A percentile compares a stretch with the other conserved stretches of the same genome.
Conservation (phyloP, 1,140 invertebrate species). For the Amyelois transitella region DNA sequence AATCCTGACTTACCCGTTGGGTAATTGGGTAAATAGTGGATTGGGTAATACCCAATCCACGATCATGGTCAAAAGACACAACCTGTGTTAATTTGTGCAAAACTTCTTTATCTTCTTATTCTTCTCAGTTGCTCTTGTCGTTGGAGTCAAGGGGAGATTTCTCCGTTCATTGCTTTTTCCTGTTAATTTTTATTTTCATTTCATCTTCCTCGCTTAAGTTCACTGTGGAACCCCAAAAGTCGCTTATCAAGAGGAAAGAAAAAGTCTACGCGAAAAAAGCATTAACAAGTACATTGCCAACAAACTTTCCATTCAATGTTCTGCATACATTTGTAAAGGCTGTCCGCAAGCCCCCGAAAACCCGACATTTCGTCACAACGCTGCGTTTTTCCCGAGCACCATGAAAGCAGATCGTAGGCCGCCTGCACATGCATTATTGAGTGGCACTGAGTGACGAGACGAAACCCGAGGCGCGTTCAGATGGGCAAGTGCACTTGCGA, state of each 20-base stretch:
- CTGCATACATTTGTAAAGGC: not conserved
- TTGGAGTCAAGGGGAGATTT: no score
- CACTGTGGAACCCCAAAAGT: no score
- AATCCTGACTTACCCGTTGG: no score
- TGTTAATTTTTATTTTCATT: no score
- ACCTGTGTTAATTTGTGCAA: no score
- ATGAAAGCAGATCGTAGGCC: conserved; percentile 46
- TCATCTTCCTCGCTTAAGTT: no score
- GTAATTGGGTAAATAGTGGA: no score
- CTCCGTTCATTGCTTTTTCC: no score
- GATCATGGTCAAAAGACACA: no score
- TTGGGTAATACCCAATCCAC: no score
- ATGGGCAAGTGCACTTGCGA: conserved; percentile 15
- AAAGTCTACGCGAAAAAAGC: not conserved
- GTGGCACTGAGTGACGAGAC: conserved; percentile 65
- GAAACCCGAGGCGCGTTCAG: conserved; percentile 20
- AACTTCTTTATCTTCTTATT: no score
- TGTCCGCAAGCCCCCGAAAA: not conserved
- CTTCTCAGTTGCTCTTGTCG: no score
- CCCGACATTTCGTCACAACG: not conserved
- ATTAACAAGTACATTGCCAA: not conserved
- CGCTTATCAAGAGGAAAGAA: not conserved
- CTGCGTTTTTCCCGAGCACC: conserved; percentile 43
- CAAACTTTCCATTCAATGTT: not conserved
- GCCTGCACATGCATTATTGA: conserved; percentile 63